Evolutionary conservation across 2,113 vertebrate genomes (phyloP).

Genomic region (Neogobius melanostomus): DNA sequence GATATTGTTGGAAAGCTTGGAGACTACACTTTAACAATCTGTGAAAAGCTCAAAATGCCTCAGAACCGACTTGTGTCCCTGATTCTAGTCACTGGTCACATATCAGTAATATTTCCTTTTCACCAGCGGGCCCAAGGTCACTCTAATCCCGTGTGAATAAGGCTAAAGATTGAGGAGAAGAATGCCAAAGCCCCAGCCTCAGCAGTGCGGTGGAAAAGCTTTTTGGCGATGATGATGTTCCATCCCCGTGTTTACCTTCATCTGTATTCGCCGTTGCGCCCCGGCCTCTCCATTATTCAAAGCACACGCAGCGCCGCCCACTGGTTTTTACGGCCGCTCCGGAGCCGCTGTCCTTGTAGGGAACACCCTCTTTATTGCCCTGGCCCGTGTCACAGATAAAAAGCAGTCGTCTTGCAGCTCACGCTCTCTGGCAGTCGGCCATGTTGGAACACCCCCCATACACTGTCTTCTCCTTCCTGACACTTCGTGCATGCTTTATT

Average conservation of each 20-base stretch:
- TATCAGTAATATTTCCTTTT: too few species aligned
- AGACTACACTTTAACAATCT: too few species aligned
- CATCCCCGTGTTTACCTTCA: not conserved
- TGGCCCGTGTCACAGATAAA: slow-evolving; percentile 19
- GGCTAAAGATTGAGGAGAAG: too few species aligned
- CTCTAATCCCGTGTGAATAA: too few species aligned
- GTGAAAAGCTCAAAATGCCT: too few species aligned
- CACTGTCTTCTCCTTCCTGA: not conserved
- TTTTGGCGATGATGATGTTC: too few species aligned
- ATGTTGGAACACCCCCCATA: slow-evolving; percentile 32
- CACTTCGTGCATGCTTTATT: too few species aligned
- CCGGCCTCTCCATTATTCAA: not conserved
- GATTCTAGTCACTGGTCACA: too few species aligned
- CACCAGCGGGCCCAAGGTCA: not conserved
- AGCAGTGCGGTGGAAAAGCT: too few species aligned
- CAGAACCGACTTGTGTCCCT: too few species aligned
- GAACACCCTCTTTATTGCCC: slow-evolving; percentile 16
- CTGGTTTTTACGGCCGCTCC: not conserved
- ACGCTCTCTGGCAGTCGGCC: slow-evolving; percentile 36
- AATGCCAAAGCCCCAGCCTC: too few species aligned
- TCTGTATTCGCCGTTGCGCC: not conserved
- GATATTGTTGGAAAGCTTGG: too few species aligned
- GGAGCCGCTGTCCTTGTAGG: slow-evolving; percentile 40
- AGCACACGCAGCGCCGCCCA: not conserved
- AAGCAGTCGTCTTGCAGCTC: slow-evolving; percentile 45